Percentiles rank a stretch among this genome's conserved stretches.
Evolutionary conservation across 1,140 invertebrate species (phyloP).

Genomic region (Zaprionus ornatus): DNA sequence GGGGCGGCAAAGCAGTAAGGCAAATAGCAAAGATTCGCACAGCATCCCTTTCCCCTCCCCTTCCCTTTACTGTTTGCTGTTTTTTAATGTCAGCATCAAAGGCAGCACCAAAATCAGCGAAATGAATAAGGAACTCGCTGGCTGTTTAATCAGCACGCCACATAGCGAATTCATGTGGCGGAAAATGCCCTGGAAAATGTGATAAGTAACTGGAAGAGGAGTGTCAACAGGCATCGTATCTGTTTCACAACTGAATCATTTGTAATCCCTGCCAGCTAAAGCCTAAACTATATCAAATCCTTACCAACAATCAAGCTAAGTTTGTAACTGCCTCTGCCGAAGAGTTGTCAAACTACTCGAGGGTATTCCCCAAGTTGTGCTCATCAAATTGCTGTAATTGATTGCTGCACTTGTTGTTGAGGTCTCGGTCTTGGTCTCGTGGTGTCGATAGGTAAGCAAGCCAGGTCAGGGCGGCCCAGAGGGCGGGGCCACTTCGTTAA

Average conservation of each 20-base stretch:
- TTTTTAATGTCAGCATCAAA: conserved; percentile 25
- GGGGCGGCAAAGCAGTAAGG: neutral
- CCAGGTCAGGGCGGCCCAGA: neutral
- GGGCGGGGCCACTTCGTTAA: conserved; percentile 70
- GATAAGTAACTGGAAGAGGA: neutral
- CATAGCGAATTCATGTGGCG: neutral
- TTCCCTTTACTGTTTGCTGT: neutral
- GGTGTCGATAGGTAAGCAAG: conserved; percentile 30
- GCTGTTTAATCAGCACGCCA: neutral
- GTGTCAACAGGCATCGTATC: neutral
- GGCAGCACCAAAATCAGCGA: conserved; percentile 35
- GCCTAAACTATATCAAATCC: too few species aligned
- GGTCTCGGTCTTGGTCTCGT: conserved; percentile 40
- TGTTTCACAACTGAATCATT: neutral
- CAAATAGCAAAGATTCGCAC: conserved; percentile 2
- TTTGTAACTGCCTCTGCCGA: neutral
- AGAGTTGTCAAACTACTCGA: neutral
- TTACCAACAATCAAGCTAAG: too few species aligned
- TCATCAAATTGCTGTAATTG: conserved; percentile 9
- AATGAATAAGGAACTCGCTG: conserved; percentile 19
- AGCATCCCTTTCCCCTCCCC: neutral
- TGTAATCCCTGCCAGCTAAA: neutral
- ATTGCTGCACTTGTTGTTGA: conserved; percentile 63
- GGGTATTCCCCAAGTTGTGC: neutral
- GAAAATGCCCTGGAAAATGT: neutral